Evolutionary conservation across 2,888 invertebrate species (phyloP).

Genomic region (Scelioninae gen. 1): DNA sequence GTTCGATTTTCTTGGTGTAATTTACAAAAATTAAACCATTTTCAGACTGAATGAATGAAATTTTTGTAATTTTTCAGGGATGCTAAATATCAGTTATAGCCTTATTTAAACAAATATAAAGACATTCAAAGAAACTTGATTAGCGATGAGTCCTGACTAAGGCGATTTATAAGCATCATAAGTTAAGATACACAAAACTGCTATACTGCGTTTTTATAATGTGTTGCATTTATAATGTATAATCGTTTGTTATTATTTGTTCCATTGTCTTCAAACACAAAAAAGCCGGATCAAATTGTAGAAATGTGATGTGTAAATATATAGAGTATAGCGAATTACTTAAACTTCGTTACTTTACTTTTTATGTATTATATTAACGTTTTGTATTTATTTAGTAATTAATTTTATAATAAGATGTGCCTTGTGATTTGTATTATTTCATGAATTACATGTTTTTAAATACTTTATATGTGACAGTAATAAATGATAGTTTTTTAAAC

Average conservation of each 20-base stretch:
- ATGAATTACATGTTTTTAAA: no score
- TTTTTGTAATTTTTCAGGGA: slow-evolving; percentile 29
- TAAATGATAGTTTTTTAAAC: no score
- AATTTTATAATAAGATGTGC: slow-evolving; percentile 37
- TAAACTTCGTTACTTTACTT: slow-evolving; percentile 10
- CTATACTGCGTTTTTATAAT: not conserved
- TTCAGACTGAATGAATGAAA: no score
- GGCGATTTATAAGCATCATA: no score
- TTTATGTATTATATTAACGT: slow-evolving; percentile 42
- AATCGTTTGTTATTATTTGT: slow-evolving; percentile 6
- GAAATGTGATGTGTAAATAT: no score
- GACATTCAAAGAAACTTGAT: slow-evolving; percentile 74
- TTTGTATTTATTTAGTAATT: slow-evolving; percentile 45
- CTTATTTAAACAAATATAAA: slow-evolving; percentile 75
- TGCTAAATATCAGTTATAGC: slow-evolving; percentile 72
- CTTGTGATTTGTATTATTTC: slow-evolving; percentile 54
- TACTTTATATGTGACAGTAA: no score
- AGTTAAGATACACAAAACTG: not conserved
- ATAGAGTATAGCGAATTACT: no score
- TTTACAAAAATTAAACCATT: no score
- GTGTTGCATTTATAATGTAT: not conserved
- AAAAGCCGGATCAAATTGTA: no score
- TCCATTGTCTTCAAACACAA: slow-evolving; percentile 29
- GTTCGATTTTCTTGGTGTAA: not conserved
- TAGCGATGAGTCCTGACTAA: not conserved